Base-by-base conservation (phyloP, 2,113 vertebrate genomes). In the Tonatia bakeri region DNA sequence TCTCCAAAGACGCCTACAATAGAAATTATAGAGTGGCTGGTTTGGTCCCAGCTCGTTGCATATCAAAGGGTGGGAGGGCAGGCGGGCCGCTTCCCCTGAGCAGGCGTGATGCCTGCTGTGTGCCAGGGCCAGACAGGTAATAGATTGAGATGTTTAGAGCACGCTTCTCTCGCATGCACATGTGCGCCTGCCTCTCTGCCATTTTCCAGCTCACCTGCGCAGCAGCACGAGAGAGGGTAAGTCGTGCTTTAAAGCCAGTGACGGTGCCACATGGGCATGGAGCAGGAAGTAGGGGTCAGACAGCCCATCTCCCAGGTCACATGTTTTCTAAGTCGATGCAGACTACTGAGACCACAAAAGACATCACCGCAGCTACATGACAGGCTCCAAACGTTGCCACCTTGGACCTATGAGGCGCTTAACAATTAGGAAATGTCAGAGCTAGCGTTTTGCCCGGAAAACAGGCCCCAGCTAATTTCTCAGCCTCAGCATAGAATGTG, bases 21-120 rank as follows among this genome's bases (percentile, higher is more conserved):
- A 96, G 97, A 97, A 98, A 98, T 98, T 94, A 96, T 38, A 87
- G 92, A 98, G 96, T 83, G 90, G 96, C 96, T 97, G 96, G 92
- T 97, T 97, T 98, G 97, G 96, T 95, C 97, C 97, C 96, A 94
- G 95, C 96, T 98, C 97, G 65, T 97, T 98, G 96, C 97, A 98
- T 98, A 98, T 98, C 98, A 98, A 98, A 98, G 96, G 95, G 70
- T 94, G 69, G 96, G 92, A 98, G 97, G 69, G 95, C 81, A 70
- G 97, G 96, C 97, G 94, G 94, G 97, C 92, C 56, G 95, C 90
- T 4, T 90, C 95, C n/a, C 22, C 87, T 84, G 91, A 97, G 91
- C 96, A 85, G 87, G 72, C 1, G 87, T 4, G 91, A 72, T 17
- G 85, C 85, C 91, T 87, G 2, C 77, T 33, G 38, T 72, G 86